A percentile compares a stretch with the other conserved stretches of the same genome.
Evolutionary conservation across 2,113 vertebrate species (phyloP).

Genomic region (Solea solea): DNA sequence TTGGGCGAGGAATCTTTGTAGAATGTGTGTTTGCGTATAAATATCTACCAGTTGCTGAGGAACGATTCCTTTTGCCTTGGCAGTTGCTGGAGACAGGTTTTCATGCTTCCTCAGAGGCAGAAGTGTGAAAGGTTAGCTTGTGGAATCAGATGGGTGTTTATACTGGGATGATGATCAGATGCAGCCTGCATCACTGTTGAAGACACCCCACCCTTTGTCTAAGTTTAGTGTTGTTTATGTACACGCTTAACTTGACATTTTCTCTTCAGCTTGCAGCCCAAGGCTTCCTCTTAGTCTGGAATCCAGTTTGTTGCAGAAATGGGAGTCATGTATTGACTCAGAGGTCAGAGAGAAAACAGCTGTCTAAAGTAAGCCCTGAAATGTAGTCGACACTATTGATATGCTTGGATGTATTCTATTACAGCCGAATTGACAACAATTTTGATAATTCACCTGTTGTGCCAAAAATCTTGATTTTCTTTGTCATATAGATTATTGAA

Average conservation of each 20-base stretch:
- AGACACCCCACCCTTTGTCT: conserved; percentile 68
- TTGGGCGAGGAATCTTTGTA: conserved; percentile 54
- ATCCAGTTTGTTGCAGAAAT: conserved; percentile 47
- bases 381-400: background rate
- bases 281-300: conserved; percentile 41
- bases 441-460: background rate
- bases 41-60: conserved; percentile 73
- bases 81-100: conserved; percentile 70
- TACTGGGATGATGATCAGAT: conserved; percentile 71
- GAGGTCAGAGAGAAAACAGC: conserved; percentile 24
- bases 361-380: conserved; percentile 7
- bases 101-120: conserved; percentile 59
- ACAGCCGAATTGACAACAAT: background rate
- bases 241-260: conserved; percentile 68
- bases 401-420: background rate
- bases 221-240: conserved; percentile 74
- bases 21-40: conserved; percentile 71
- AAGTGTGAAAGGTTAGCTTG: conserved; percentile 72
- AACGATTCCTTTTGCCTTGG: conserved; percentile 57
- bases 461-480: background rate
- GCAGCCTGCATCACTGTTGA: conserved; percentile 64
- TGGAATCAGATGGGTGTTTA: conserved; percentile 69
- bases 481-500: too few species aligned
- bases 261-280: conserved; percentile 61
- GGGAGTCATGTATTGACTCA: conserved; percentile 20